Conservation (phyloP, 2,113 vertebrate species). For the Panthera tigris region DNA sequence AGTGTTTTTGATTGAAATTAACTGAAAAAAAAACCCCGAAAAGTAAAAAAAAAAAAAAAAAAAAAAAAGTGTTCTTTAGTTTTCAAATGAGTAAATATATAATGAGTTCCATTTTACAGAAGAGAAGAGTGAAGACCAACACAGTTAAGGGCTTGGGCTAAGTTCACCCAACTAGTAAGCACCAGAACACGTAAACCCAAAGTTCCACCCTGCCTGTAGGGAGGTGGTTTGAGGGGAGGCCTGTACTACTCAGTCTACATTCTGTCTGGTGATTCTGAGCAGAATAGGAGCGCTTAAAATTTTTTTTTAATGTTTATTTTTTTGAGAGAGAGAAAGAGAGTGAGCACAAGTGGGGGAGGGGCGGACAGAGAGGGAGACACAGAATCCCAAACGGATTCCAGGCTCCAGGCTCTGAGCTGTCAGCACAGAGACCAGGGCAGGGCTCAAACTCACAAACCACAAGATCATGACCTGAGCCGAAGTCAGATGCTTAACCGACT, state of each 20-base stretch:
- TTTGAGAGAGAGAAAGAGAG: too few relatives aligned
- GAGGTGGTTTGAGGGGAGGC: not conserved
- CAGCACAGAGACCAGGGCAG: too few relatives aligned
- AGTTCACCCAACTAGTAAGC: not conserved
- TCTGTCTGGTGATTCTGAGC: not conserved
- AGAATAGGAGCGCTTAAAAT: not conserved
- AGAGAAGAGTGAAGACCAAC: not conserved
- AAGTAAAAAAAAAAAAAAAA: not conserved
- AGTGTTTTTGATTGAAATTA: not conserved
- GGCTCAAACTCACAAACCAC: too few relatives aligned
- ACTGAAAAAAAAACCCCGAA: not conserved
- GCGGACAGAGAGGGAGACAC: too few relatives aligned
- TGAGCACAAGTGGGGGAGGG: too few relatives aligned
- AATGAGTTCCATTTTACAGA: conserved; percentile 22
- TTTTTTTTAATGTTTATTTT: too few relatives aligned
- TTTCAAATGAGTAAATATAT: conserved; percentile 23
- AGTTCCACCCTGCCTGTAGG: not conserved
- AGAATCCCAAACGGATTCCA: too few relatives aligned
- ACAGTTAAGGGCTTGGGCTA: not conserved
- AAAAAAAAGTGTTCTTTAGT: conserved; percentile 1
- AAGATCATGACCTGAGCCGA: too few relatives aligned
- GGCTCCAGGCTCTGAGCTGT: too few relatives aligned
- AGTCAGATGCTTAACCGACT: too few relatives aligned
- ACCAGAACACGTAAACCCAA: not conserved
- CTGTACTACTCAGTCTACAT: not conserved